Evolutionary conservation across 1,140 invertebrate species (phyloP).

Genomic region (Galleria mellonella): DNA sequence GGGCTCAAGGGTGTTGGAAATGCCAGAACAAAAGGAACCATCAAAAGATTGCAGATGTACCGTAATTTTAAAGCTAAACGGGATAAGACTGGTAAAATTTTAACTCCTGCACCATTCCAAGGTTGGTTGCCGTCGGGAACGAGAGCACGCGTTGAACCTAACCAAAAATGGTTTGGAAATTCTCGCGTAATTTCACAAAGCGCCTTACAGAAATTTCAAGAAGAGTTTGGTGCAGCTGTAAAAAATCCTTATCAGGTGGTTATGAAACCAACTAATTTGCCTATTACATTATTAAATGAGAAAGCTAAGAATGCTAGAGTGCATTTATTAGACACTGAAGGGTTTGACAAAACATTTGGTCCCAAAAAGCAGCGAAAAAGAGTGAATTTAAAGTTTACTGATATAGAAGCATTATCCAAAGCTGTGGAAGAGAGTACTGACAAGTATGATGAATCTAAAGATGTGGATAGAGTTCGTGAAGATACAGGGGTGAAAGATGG

Average conservation of each 20-base stretch:
- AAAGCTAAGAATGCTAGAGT: constrained; percentile 92
- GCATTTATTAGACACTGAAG: constrained; percentile 96
- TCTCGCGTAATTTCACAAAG: constrained; percentile 93
- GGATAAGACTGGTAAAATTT: constrained; percentile 92
- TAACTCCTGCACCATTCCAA: constrained; percentile 96
- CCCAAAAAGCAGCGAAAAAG: constrained; percentile 94
- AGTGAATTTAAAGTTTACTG: constrained; percentile 86
- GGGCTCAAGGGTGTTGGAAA: constrained; percentile 90
- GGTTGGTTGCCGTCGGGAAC: constrained; percentile 91
- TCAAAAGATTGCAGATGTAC: constrained; percentile 98
- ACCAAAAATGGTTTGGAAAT: constrained; percentile 98
- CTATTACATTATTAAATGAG: constrained; percentile 96
- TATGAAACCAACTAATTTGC: constrained; percentile 96
- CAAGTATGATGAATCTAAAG: constrained; percentile 86
- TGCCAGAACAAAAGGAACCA: constrained; percentile 92
- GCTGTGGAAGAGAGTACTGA: constrained; percentile 81
- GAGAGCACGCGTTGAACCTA: constrained; percentile 95
- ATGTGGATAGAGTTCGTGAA: constrained; percentile 88
- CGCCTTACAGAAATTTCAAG: constrained; percentile 97
- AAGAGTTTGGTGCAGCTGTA: constrained; percentile 93
- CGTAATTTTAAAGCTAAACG: constrained; percentile 96
- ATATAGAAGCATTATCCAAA: constrained; percentile 83
- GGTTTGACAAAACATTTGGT: constrained; percentile 96
- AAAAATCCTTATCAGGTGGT: constrained; percentile 98
- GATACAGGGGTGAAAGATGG: constrained; percentile 86